Evolutionary conservation across 1,140 invertebrate genomes (phyloP), one percentile per base, ranked within the genome.

Genomic region (Dendroctonus ponderosae): DNA sequence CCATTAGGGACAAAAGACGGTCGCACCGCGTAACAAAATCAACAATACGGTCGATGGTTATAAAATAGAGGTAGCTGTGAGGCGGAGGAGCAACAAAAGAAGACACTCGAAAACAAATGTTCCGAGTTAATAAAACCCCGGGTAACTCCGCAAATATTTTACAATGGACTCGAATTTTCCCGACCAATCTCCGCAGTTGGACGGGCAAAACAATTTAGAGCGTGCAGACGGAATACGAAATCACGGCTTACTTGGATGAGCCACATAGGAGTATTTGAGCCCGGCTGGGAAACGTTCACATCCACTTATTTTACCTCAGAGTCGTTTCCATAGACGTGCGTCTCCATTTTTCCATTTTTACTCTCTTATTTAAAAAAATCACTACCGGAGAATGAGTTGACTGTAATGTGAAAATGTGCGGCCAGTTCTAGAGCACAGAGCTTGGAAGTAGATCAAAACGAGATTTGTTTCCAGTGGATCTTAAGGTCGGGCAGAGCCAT

Each of bases 171-270:
- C 66, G 57, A 62, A 67, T 67, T 67, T 67, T 67, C 49, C 58
- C 57, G 48, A 53, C n/a, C 63, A 65, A 73, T 73, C 68, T 71
- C 71, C 67, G 68, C 63, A 70, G 62, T 69, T 62, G 67, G 71
- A 66, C 68, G 67, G 69, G 71, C 70, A 71, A 74, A 74, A 74
- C 72, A 74, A 74, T 74, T 74, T 74, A 63, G 67, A 69, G 61
- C 57, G 70, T 71, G 72, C 70, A 66, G 68, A 66, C 68, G 71
- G 72, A 74, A 74, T 74, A 71, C 72, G 66, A 67, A 74, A 74
- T 74, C 71, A 71, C 67, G 70, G 66, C 71, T 68, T 71, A 69
- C 64, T 54, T 37, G 70, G 63, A 70, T 63, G 68, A 67, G 67
- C 63, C 68, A 66, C 68, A 64, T 67, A 67, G 66, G 60, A 70